These are phyloP conservation scores for Pelochelys cantorii DNA, from an alignment of 2,797 vertebrate species.

Conservation along the genomic window DNA sequence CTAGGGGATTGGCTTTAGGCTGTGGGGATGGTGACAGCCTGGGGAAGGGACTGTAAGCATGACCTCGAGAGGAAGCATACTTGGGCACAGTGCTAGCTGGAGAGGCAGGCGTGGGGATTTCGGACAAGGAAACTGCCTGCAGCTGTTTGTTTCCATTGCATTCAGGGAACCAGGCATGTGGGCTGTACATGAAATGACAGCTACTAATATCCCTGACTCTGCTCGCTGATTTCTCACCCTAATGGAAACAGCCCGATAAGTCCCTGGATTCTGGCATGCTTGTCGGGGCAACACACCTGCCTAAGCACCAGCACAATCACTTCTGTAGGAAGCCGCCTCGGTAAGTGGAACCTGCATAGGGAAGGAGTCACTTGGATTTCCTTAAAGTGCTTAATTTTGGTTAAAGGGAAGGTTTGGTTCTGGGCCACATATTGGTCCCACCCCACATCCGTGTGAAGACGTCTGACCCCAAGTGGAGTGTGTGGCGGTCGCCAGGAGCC, in stretches of 20 bases:
- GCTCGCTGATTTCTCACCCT: not conserved
- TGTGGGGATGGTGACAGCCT: not conserved
- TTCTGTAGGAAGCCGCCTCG: no score
- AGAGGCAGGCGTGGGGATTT: not conserved
- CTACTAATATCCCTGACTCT: not conserved
- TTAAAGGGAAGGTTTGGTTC: not conserved
- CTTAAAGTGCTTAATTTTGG: no score
- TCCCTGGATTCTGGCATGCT: no score
- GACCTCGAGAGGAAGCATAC: not conserved
- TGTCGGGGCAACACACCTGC: not conserved
- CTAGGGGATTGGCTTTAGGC: not conserved
- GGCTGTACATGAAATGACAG: not conserved
- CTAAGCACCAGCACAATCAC: not conserved
- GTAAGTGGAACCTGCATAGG: no score
- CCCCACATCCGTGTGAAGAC: not conserved
- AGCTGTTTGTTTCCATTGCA: no score
- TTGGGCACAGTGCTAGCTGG: not conserved
- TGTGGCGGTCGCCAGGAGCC: not conserved
- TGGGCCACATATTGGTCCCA: not conserved
- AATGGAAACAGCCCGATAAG: not conserved
- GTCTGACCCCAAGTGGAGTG: not conserved
- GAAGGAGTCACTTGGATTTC: no score
- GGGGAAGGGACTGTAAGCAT: not conserved
- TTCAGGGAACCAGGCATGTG: not conserved
- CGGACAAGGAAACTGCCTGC: not conserved